These are phyloP conservation scores for Melospiza georgiana DNA, from an alignment of 2,113 vertebrate species.

Conservation along the genomic window DNA sequence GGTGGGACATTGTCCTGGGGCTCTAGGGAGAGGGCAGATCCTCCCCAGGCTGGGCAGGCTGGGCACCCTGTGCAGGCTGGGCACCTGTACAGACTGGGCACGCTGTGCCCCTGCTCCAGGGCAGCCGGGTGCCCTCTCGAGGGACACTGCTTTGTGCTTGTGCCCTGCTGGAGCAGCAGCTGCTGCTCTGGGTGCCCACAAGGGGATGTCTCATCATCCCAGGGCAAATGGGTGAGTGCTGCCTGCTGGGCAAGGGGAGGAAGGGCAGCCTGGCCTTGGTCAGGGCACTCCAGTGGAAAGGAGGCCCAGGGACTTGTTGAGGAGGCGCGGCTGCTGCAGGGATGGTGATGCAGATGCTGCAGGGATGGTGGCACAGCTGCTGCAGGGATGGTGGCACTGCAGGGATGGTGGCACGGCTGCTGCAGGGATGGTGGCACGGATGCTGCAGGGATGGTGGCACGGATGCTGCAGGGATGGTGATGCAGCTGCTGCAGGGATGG, in stretches of 20 bases:
- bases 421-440: too few species aligned
- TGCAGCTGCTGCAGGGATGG: too few species aligned
- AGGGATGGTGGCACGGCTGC: too few species aligned
- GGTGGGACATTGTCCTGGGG: fast-evolving
- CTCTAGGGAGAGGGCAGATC: not conserved
- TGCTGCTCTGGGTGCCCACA: not conserved
- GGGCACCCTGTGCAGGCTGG: too few species aligned
- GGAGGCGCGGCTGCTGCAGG: not conserved
- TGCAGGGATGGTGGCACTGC: too few species aligned
- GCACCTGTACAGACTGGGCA: not conserved
- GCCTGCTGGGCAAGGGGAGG: not conserved
- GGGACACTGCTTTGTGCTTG: fast-evolving
- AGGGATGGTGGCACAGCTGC: too few species aligned
- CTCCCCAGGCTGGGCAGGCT: not conserved
- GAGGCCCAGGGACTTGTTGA: not conserved
- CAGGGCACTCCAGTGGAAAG: not conserved
- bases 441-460: too few species aligned
- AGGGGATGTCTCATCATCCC: fast-evolving
- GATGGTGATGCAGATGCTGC: not conserved
- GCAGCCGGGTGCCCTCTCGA: fast-evolving
- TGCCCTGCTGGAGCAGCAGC: fast-evolving
- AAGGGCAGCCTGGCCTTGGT: not conserved
- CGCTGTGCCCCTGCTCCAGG: not conserved
- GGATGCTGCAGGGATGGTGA: too few species aligned
- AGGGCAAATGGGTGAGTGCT: not conserved